Evolutionary conservation across 2,113 vertebrate genomes (phyloP), one percentile per base, ranked within the genome.

Genomic region (Pyxicephalus adspersus): DNA sequence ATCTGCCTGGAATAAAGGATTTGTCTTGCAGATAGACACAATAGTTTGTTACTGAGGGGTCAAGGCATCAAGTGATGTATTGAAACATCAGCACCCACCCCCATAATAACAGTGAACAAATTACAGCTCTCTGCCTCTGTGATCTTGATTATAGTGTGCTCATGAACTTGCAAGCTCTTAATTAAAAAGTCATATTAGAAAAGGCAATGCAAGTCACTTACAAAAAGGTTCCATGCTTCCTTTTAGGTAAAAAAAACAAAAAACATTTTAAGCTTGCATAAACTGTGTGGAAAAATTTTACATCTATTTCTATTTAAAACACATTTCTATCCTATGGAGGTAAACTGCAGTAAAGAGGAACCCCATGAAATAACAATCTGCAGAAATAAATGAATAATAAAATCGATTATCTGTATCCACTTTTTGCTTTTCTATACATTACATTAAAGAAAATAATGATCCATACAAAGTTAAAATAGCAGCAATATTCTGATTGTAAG

Each of bases 161-260:
- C 70, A 38, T 75, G 70, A 75, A 75, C 80, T 75, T 66, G 60
- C 71, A 82, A 82, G 80, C 80, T 55, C 63, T 65, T 75, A 75
- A 75, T 82, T 82, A 75, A 64, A 57, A 82, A 82, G 80, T 75
- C 80, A 82, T 82, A 66, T 75, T 74, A 60, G 19, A 82, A n/a
- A 75, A 82, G 28, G 80, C 71, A 29, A 54, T 28, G 26, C 50
- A 66, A 66, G 45, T 29, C 61, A 54, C 79, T 65, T 74, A 31
- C 57, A 54, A 74, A 54, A 31, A 54, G 50, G 52, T 20, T 15
- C 15, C 29, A 23, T 26, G 61, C 25, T 57, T 23, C 11, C 22
- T 51, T 5, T 34, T 50, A 5, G 23, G 63, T 82, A 75, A 82
- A 75, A 81, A n/a, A n/a, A n/a, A n/a, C n/a, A n/a, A n/a, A n/a